Evolutionary conservation across 2,113 vertebrate species (phyloP).

Genomic region (Macrotis lagotis): DNA sequence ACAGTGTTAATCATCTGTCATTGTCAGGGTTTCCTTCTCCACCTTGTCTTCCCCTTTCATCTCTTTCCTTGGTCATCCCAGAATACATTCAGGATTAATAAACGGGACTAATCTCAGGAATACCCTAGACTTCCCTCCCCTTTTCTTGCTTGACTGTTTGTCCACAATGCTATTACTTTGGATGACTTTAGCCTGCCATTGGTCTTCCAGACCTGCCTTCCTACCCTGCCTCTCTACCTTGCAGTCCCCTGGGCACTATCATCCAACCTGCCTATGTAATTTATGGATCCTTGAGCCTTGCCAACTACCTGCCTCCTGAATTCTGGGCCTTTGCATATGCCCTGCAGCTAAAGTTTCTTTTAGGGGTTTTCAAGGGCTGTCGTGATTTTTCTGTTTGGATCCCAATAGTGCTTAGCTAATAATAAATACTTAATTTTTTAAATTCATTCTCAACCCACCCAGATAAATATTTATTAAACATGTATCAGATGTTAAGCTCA

Average conservation of each 20-base stretch:
- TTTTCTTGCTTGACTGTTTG: not conserved
- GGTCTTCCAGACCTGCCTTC: not conserved
- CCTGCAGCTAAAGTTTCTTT: not conserved
- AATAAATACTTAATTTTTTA: not conserved
- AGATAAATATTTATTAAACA: not conserved
- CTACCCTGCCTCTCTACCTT: not conserved
- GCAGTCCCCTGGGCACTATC: not conserved
- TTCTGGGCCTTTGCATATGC: not conserved
- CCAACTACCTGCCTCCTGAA: not conserved
- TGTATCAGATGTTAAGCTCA: not conserved
- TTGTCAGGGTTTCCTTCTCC: not conserved
- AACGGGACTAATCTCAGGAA: not conserved
- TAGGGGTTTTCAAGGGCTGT: not conserved
- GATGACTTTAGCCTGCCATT: not conserved
- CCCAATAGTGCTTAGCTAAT: not conserved
- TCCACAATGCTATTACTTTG: not conserved
- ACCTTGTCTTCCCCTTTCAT: too few relatives aligned
- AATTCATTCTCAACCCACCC: not conserved
- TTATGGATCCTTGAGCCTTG: not conserved
- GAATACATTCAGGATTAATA: not conserved
- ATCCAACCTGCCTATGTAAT: not conserved
- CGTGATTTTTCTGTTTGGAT: not conserved
- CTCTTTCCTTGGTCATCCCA: not conserved
- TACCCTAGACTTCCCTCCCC: not conserved
- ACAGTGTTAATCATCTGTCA: not conserved